These are phyloP conservation scores for Plutomurus gul DNA, from an alignment of 1,140 invertebrate genomes.

Conservation along the genomic window DNA sequence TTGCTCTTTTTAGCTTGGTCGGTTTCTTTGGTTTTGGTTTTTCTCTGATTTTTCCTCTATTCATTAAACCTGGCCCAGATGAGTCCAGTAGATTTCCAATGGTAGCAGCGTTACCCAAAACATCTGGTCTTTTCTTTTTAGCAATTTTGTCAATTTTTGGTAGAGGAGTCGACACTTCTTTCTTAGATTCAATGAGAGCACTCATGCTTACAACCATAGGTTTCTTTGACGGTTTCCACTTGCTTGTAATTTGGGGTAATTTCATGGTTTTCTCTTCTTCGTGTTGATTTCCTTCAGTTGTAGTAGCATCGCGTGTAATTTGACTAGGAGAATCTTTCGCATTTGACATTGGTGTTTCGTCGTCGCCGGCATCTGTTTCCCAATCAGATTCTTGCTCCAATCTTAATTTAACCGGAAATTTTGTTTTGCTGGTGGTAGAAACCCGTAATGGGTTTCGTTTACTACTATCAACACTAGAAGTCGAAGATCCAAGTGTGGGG, in stretches of 20 bases:
- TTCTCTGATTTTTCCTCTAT: slow-evolving; percentile 48
- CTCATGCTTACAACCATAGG: slow-evolving; percentile 38
- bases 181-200: slow-evolving; percentile 2
- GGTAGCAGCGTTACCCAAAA: slow-evolving; percentile 5
- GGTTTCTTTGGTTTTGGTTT: slow-evolving; percentile 42
- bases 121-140: not conserved
- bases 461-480: not conserved
- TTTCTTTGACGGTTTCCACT: slow-evolving; percentile 32
- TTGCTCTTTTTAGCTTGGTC: slow-evolving; percentile 43
- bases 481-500: not conserved
- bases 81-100: slow-evolving; percentile 49
- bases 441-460: not conserved
- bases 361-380: not conserved
- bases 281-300: not conserved
- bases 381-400: not conserved
- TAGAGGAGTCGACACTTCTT: not conserved
- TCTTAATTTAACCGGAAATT: not conserved
- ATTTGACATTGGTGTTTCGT: not conserved
- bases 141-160: not conserved
- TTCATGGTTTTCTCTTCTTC: not conserved
- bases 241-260: not conserved
- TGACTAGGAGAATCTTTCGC: not conserved
- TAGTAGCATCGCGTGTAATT: not conserved
- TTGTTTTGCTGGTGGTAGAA: not conserved
- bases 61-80: slow-evolving; percentile 44